Evolutionary conservation across 2,113 vertebrate species (phyloP).

Genomic region (Oceanodroma tethys): DNA sequence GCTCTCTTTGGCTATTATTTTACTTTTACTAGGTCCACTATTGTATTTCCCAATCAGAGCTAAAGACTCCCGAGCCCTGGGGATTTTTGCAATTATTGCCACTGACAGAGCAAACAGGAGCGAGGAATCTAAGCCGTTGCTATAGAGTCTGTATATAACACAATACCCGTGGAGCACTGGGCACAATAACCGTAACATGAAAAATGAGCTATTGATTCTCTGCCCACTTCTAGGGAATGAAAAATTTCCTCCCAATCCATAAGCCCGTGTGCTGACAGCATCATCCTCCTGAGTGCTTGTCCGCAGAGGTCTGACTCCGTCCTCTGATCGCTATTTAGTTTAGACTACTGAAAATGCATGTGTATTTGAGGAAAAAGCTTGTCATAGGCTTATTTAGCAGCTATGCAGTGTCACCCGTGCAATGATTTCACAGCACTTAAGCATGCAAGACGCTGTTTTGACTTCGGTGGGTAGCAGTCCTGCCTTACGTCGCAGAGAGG

Average conservation of each 20-base stretch:
- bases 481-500: not conserved
- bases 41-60: not conserved
- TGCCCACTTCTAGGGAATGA: constrained; percentile 39
- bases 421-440: not conserved
- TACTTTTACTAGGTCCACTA: not conserved
- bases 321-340: not conserved
- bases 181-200: constrained; percentile 39
- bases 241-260: constrained; percentile 5
- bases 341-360: not conserved
- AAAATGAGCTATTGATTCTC: constrained; percentile 52
- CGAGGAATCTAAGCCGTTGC: not conserved
- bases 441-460: not conserved
- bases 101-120: constrained; percentile 34
- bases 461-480: not conserved
- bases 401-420: not conserved
- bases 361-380: not conserved
- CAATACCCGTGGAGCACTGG: not conserved
- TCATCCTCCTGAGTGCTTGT: not conserved
- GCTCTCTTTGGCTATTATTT: constrained; percentile 4
- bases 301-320: not conserved
- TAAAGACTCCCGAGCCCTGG: not conserved
- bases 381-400: not conserved
- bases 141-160: constrained; percentile 1
- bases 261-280: not conserved
- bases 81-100: constrained; percentile 37